phyloP scores from a whole-genome alignment of 2,888 invertebrate species.

The Leucophenga maculata region DNA sequence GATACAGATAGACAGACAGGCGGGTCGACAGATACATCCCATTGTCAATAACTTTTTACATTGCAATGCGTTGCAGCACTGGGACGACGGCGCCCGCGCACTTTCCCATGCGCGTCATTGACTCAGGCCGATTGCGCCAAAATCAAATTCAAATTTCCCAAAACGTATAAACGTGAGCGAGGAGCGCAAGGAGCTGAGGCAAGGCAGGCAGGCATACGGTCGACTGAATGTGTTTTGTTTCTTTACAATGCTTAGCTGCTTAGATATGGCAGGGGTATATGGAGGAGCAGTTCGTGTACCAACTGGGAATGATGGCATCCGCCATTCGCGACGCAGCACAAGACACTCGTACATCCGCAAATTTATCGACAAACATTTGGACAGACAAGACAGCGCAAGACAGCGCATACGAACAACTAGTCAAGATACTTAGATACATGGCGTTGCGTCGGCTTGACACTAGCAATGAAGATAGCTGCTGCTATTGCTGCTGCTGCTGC shows the following conservation, averaged over 20 bases:
- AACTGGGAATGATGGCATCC: conserved; percentile 66
- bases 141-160: conserved; percentile 64
- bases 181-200: conserved; percentile 35
- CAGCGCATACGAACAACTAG: conserved; percentile 31
- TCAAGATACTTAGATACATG: background rate
- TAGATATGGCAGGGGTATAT: conserved; percentile 28
- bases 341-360: conserved; percentile 66
- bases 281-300: conserved; percentile 34
- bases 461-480: conserved; percentile 18
- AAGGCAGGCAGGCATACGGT: conserved; percentile 38
- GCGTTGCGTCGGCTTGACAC: conserved; percentile 37
- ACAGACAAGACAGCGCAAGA: conserved; percentile 43
- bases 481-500: conserved; percentile 39
- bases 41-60: conserved; percentile 69
- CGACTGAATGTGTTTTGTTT: conserved; percentile 35
- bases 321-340: conserved; percentile 57
- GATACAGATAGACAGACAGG: conserved; percentile 8
- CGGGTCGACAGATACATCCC: conserved; percentile 67
- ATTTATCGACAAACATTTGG: conserved; percentile 68
- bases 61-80: conserved; percentile 45
- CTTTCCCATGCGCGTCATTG: conserved; percentile 1
- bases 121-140: conserved; percentile 25
- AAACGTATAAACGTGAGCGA: conserved; percentile 36
- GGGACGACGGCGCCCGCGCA: background rate
- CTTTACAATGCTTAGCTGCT: background rate